Evolutionary conservation across 2,797 vertebrate species (phyloP).

Genomic region (Hypotaenidia philippensis): DNA sequence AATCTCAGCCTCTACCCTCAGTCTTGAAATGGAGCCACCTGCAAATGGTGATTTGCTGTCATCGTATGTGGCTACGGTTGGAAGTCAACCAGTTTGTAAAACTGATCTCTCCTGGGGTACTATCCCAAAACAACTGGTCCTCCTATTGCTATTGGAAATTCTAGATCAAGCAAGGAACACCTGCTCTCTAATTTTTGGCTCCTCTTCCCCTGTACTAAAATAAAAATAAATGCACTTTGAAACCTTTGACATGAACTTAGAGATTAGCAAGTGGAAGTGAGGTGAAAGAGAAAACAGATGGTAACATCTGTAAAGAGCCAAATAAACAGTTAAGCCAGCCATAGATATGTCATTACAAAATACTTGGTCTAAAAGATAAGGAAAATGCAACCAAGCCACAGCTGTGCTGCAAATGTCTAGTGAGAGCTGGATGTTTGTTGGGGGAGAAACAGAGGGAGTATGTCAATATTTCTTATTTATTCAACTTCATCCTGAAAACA

Average conservation of each 20-base stretch:
- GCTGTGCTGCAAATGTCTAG: neutral
- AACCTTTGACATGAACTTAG: constrained; percentile 19
- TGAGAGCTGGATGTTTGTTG: neutral
- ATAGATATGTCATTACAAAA: neutral
- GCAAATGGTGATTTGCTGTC: neutral
- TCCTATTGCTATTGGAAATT: neutral
- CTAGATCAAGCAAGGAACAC: constrained; percentile 32
- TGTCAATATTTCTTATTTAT: neutral
- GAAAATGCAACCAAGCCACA: neutral
- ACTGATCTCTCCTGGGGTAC: neutral
- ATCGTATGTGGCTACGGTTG: neutral
- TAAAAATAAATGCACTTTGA: constrained; percentile 25
- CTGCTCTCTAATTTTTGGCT: constrained; percentile 44
- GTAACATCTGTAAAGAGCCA: neutral
- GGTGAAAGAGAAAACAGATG: constrained; percentile 8
- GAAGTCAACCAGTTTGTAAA: constrained; percentile 54
- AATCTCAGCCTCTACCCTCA: neutral
- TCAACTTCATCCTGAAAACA: neutral
- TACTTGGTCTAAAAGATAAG: neutral
- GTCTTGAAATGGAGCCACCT: neutral
- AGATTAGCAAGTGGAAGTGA: constrained; percentile 4
- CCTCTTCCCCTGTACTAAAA: neutral
- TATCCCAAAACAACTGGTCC: constrained; percentile 38
- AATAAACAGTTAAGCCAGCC: neutral
- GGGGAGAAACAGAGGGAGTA: fast-evolving